These are phyloP conservation scores for Coelogynopora nodosa DNA, from an alignment of 2,888 invertebrate species.

Conservation along the genomic window DNA sequence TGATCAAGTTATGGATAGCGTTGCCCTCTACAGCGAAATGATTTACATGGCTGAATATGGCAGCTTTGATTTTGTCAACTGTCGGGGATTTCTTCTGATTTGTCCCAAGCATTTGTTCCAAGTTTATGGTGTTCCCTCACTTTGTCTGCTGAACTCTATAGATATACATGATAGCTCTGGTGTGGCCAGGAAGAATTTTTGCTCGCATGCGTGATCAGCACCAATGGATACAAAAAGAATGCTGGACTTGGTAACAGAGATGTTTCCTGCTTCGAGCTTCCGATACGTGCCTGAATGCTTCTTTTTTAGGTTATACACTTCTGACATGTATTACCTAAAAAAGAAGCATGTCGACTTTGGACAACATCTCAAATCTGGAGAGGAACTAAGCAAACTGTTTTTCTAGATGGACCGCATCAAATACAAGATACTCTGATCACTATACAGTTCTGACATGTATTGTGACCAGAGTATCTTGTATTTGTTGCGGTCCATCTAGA, in stretches of 20 bases:
- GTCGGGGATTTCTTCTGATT: too few relatives aligned
- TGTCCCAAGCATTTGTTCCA: background rate
- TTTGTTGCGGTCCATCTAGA: too few relatives aligned
- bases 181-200: background rate
- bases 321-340: too few relatives aligned
- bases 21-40: slow-evolving; percentile 37
- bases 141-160: background rate
- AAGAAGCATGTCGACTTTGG: too few relatives aligned
- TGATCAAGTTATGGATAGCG: slow-evolving; percentile 46
- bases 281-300: background rate
- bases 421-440: too few relatives aligned
- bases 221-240: too few relatives aligned
- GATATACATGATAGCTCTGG: background rate
- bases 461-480: slow-evolving; percentile 8
- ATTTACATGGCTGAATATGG: background rate
- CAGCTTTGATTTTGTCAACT: too few relatives aligned
- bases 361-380: too few relatives aligned
- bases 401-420: too few relatives aligned
- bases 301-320: background rate
- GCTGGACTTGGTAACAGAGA: background rate
- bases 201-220: background rate
- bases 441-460: too few relatives aligned
- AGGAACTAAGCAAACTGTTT: too few relatives aligned
- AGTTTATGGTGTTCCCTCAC: background rate
- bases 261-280: background rate